These are phyloP conservation scores for Donacobius atricapilla DNA, from an alignment of 2,113 vertebrate species.

Conservation along the genomic window DNA sequence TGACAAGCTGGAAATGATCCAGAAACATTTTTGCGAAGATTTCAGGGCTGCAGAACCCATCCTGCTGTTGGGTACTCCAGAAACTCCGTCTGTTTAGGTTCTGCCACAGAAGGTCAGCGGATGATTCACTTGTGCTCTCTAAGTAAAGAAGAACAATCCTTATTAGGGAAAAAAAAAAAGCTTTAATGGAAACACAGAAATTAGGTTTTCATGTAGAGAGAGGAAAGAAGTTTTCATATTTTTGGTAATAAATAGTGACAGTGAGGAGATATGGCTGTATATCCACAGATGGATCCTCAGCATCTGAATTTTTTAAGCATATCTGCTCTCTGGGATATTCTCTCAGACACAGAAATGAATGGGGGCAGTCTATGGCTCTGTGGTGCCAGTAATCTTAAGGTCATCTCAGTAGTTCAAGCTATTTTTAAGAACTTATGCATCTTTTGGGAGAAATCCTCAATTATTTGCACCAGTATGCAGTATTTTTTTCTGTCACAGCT, in stretches of 20 bases:
- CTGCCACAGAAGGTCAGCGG: not conserved
- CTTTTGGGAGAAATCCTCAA: not conserved
- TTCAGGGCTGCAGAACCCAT: not conserved
- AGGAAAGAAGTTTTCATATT: not conserved
- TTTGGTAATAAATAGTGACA: not conserved
- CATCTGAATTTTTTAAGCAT: not conserved
- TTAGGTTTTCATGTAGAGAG: not conserved
- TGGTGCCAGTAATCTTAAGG: not conserved
- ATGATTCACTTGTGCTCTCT: not conserved
- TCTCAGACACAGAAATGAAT: not conserved
- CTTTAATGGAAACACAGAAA: not conserved
- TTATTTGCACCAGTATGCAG: not conserved
- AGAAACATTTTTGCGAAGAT: constrained; percentile 9
- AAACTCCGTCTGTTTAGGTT: not conserved
- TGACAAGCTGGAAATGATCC: constrained; percentile 18
- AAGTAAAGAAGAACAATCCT: not conserved
- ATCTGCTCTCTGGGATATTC: not conserved
- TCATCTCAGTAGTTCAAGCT: not conserved
- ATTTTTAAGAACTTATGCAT: not conserved
- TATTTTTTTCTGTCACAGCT: not conserved
- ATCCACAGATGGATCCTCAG: not conserved
- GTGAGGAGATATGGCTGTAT: not conserved
- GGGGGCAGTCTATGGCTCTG: not conserved
- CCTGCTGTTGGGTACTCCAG: not conserved
- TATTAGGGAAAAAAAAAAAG: not conserved